Base-by-base conservation (phyloP, 2,113 vertebrate species). In the Ciconia maguari region DNA sequence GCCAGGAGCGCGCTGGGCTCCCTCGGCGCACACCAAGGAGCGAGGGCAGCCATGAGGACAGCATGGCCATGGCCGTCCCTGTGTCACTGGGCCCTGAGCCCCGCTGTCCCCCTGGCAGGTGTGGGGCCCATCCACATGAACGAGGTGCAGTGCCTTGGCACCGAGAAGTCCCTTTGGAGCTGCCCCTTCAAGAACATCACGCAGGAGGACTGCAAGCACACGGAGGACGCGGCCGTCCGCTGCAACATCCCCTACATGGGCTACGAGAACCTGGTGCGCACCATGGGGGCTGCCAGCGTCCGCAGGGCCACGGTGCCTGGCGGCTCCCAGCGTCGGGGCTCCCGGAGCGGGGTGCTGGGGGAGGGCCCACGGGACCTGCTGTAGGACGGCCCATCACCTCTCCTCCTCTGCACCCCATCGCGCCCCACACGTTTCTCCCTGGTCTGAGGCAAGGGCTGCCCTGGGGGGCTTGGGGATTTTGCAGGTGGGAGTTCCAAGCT, bases 171-270 rank as follows among this genome's bases (percentile, higher is more conserved):
- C 62, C 97, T 99, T 27, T 99, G 99, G 99, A 98, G 94, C 90
- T 99, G 99, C 41, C 98, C 97, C 10, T 98, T 98, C 96, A 99
- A 98, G 90, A 99, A 99, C 98, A 99, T 99, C 97, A 99, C 99
- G 0, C 96, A 98, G 14, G 99, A 99, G 95, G 98, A 99, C 97
- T 99, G 99, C 90, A 98, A 98, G 68, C 99, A 99, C 85, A 80
- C 96, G 0, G 99, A 99, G 96, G 99, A 99, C 0, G 99, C 99
- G 0, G 98, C 97, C 0, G 97, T 99, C 25, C 98, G 98, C 94
- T 99, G 99, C 97, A 99, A 99, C 96, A 61, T 98, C 36, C 99
- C 99, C 49, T 98, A 99, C 98, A 99, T 99, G 98, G 99, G 98
- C 82, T 98, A 98, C 14, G 99, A 99, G 91, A 98, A 97, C 92